Base-by-base conservation (phyloP, 2,888 invertebrate genomes). In the Leptinotarsa juncta region DNA sequence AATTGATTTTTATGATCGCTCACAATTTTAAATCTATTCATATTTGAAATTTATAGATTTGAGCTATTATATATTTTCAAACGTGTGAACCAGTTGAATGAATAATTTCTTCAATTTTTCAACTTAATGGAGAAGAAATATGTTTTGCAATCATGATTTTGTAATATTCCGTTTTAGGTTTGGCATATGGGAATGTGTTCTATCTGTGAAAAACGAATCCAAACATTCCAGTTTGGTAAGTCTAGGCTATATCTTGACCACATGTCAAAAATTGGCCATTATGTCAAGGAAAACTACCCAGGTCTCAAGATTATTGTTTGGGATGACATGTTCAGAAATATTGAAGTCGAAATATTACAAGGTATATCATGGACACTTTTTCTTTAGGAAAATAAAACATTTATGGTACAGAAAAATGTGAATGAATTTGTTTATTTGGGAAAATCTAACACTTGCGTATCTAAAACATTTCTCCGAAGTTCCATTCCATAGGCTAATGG, bases 261-360 rank as follows among this genome's bases (percentile, higher is more conserved):
- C 84, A 90, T 95, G 10, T 88, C 89, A 72, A 89, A 90, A 49
- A 88, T 94, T n/a, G 90, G 91, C 0, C 87, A 90, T 77, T 92
- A 89, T 78, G 86, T 94, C 20, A 91, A 91, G 82, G 90, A 90
- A 71, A 90, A 89, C 53, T 91, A 93, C 83, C 94, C 94, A 0
- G 86, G 89, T 71, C 84, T 93, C 49, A 91, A 89, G 77, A 89
- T 94, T 4, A 92, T 96, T 15, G 93, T 96, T 87, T 96, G 96
- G 96, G 96, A 96, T 84, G 96, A 96, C 84, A 96, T 96, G 96
- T 87, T 96, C 73, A 89, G 96, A 80, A 87, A 90, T 16, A 90
- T 92, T 66, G 89, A 89, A 75, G 82, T 88, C 67, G 88, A 90
- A 72, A 86, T 90, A 78, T 87, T 94, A 78, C 89, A 89, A 86